Conservation (phyloP, 1,140 invertebrate species). For the Nasonia giraulti region DNA sequence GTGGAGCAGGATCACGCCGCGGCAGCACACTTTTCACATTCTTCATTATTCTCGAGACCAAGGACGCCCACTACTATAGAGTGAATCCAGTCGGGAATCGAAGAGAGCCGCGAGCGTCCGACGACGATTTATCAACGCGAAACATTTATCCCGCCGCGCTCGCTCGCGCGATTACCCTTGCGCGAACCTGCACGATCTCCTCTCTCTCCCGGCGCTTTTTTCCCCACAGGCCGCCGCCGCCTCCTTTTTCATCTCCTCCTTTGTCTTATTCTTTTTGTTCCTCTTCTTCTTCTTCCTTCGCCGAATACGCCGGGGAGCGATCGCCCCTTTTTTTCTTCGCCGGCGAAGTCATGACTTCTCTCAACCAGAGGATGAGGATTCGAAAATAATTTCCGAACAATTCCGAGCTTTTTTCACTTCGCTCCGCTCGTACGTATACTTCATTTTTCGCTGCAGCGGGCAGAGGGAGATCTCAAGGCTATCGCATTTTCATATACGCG, state of each 20-base stretch:
- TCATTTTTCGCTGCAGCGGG: not conserved
- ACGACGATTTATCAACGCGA: constrained; percentile 55
- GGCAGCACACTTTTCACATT: constrained; percentile 57
- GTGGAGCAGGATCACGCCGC: not conserved
- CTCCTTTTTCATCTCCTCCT: not conserved
- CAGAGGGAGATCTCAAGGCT: constrained; percentile 30
- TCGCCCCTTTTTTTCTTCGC: not conserved
- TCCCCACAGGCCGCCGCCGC: not conserved
- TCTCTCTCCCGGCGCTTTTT: constrained; percentile 7
- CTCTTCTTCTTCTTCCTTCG: not conserved
- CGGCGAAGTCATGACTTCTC: not conserved
- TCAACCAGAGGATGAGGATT: not conserved
- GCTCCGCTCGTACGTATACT: not conserved
- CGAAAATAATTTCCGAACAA: not conserved
- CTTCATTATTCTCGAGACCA: constrained; percentile 59
- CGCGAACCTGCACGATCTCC: not conserved
- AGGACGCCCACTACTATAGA: constrained; percentile 55
- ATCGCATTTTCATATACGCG: constrained; percentile 23
- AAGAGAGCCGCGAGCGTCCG: constrained; percentile 34
- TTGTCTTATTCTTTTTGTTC: not conserved
- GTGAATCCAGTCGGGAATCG: constrained; percentile 40
- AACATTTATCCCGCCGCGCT: constrained; percentile 39
- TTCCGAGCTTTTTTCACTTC: not conserved
- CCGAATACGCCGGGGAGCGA: not conserved
- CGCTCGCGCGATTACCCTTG: constrained; percentile 24